Evolutionary conservation across 2,113 vertebrate species (phyloP), one percentile per base, ranked within the genome.

Genomic region (Serranochromis macrocephalus): DNA sequence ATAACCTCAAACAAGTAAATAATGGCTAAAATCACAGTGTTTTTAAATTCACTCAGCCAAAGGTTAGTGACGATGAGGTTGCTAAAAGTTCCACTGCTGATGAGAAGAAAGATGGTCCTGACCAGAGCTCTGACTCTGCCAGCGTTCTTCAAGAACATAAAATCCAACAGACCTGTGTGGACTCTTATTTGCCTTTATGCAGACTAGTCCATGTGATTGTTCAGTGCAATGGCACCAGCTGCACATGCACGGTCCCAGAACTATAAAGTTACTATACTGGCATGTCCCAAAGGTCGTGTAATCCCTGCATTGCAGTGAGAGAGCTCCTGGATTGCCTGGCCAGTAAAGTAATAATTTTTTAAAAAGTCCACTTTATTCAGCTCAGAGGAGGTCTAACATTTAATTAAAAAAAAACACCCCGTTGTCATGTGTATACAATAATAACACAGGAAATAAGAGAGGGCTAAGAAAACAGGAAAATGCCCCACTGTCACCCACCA

Each of bases 271-370:
- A 42, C 66, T 3, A 71, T 21, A 6, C 36, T 40, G 36, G 4
- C 36, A 2, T 40, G 63, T 40, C 3, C 36, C 63, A 68, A 0
- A 4, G 58, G 29, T n/a, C 0, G 17, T 11, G 31, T 63, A 7
- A n/a, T 63, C 58, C 31, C 58, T 63, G 16, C 31, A 19, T 36
- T 63, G 4, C 16, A n/a, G 29, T 0, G 29, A 11, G 31, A 36
- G 58, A 63, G 58, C 58, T 36, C 58, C 31, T n/a, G 31, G 29
- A 11, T 33, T 16, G 36, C 4, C 58, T 36, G 29, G 58, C 58
- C 58, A 36, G 9, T 36, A 36, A 63, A 36, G 31, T 63, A 1
- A 33, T 63, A 0, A 3, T 33, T 61, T 61, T 61, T 17, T 31
- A 4, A 61, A 36, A 36, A 36, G 31, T 63, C 58, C 31, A n/a